Conservation (phyloP, 2,113 vertebrate species). For the Pimephales promelas region DNA sequence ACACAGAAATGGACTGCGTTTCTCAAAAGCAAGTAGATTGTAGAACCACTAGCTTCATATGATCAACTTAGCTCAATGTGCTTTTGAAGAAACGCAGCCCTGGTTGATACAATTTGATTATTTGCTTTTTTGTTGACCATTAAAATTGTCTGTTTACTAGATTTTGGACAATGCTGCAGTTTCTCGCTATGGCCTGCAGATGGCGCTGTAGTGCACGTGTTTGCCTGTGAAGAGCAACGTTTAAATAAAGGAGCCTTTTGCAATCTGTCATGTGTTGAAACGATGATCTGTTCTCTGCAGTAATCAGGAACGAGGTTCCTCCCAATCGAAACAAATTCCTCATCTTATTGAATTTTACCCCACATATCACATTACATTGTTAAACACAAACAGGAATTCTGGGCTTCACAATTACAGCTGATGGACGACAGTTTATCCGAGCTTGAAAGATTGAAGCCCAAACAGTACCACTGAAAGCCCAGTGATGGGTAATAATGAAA, state of each 20-base stretch:
- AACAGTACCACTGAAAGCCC: neutral
- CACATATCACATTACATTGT: constrained; percentile 6
- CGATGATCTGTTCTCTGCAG: constrained; percentile 36
- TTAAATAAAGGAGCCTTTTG: neutral
- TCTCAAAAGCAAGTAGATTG: too few species aligned
- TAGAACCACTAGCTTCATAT: too few species aligned
- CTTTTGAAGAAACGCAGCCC: neutral
- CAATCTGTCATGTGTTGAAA: constrained; percentile 42
- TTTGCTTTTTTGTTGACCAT: neutral
- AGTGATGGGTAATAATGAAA: constrained; percentile 16
- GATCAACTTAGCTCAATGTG: too few species aligned
- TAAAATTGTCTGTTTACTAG: neutral
- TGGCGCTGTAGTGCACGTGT: neutral
- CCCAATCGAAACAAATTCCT: constrained; percentile 29
- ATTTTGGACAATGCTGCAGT: neutral
- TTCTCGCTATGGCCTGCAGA: neutral
- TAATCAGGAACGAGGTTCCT: constrained; percentile 26
- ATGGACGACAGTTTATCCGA: neutral
- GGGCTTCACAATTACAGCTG: constrained; percentile 8
- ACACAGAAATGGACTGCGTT: too few species aligned
- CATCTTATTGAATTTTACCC: constrained; percentile 42
- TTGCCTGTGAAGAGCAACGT: neutral
- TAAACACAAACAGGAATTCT: constrained; percentile 13
- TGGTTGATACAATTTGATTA: neutral
- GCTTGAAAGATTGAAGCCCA: constrained; percentile 20